Evolutionary conservation across 1,140 invertebrate species (phyloP).

Genomic region (Drosophila pruinosa): DNA sequence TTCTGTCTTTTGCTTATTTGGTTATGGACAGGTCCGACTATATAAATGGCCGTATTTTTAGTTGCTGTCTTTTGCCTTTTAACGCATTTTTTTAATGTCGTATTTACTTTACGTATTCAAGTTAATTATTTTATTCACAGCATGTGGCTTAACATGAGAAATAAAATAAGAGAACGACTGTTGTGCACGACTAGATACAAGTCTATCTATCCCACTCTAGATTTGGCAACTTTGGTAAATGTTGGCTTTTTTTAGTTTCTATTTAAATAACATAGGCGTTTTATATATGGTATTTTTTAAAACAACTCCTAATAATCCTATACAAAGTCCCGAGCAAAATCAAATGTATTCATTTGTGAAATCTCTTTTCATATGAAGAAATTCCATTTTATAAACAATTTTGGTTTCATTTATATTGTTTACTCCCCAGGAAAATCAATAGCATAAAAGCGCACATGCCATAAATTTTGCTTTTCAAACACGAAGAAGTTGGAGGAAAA

Average conservation of each 20-base stretch:
- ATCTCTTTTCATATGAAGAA: too few relatives aligned
- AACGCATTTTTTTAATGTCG: constrained; percentile 19
- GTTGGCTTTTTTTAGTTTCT: too few relatives aligned
- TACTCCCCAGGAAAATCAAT: constrained; percentile 22
- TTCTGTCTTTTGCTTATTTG: constrained; percentile 20
- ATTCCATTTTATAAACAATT: too few relatives aligned
- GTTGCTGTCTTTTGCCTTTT: constrained; percentile 8
- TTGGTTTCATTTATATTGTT: constrained; percentile 28
- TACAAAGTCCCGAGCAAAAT: too few relatives aligned
- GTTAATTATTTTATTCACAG: constrained; percentile 72
- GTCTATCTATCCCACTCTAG: too few relatives aligned
- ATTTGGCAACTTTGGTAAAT: not conserved
- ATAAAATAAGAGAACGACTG: not conserved
- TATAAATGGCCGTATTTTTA: constrained; percentile 16
- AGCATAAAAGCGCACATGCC: not conserved
- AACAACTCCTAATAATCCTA: too few relatives aligned
- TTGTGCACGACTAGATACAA: too few relatives aligned
- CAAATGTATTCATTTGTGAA: too few relatives aligned
- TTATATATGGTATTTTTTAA: too few relatives aligned
- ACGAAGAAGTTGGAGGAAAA: not conserved
- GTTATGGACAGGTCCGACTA: constrained; percentile 27
- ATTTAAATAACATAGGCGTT: too few relatives aligned
- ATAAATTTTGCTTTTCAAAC: constrained; percentile 31
- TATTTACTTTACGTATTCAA: constrained; percentile 60
- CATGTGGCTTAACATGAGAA: constrained; percentile 22